Base-by-base conservation (phyloP, 1,140 invertebrate species). In the Drosophila kurseongensis region DNA sequence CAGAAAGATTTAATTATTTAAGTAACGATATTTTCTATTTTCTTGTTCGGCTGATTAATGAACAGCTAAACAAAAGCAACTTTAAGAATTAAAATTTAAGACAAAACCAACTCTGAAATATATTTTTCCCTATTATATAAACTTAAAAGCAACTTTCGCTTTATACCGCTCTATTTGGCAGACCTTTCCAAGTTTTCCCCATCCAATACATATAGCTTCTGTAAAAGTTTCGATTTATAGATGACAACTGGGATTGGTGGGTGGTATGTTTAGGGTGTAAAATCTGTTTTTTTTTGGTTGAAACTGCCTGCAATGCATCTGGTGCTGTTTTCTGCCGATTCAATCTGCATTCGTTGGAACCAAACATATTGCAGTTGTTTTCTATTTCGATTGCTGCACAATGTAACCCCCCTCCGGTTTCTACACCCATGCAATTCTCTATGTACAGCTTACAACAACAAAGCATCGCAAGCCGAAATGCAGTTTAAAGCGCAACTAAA, bases 401-500 rank as follows among this genome's bases (percentile, higher is more conserved):
- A 47, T 23, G 27, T 27, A 14, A 27, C 56, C 42, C 9, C 7
- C 10, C 60, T 41, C 51, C 42, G 10, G 4, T 13, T 32, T 32
- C 32, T 16, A 29, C 59, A 23, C 23, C 71, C 54, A 54, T 77
- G 18, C 41, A 35, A 67, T 48, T 60, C n/a, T 32, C 58, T 83
- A 89, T 89, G 47, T 89, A 62, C 63, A 67, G 60, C 69, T 84
- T 89, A 83, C 83, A 83, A 55, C 69, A 74, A 71, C 68, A 75
- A 78, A 58, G 45, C 79, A 77, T 55, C 51, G 59, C 54, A 76
- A 80, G 80, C 80, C 75, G 55, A 84, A 84, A 76, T 88, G 79
- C 84, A 83, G 83, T 88, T 88, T 88, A 88, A 88, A 88, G 84
- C 83, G 79, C 84, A 88, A 83, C 83, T 88, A 89, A 88, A 88